A percentile compares a stretch with the other conserved stretches of the same genome.
phyloP scores from a whole-genome alignment of 2,797 vertebrate genomes.

The Chaetodon trifasciatus region DNA sequence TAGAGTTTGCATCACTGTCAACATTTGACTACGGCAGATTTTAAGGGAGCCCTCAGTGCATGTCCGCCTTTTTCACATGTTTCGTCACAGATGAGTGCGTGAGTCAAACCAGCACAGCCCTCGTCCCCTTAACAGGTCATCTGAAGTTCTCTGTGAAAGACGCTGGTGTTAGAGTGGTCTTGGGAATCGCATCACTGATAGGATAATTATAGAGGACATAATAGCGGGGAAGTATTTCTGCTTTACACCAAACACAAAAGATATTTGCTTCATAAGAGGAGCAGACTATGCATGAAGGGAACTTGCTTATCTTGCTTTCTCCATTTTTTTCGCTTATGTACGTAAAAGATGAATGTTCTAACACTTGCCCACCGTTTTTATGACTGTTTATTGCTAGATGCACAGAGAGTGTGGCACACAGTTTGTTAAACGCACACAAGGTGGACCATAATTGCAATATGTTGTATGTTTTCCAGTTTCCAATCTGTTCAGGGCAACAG shows the following conservation, averaged over 20 bases:
- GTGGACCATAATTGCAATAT: slow-evolving; percentile 28
- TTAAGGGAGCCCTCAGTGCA: background rate
- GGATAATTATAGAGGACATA: slow-evolving; percentile 47
- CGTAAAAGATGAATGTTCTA: slow-evolving; percentile 24
- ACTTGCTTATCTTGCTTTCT: slow-evolving; percentile 42
- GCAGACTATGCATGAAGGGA: slow-evolving; percentile 11
- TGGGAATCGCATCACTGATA: slow-evolving; percentile 41
- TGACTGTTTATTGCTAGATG: slow-evolving; percentile 4
- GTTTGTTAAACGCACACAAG: slow-evolving; percentile 43
- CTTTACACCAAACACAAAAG: background rate
- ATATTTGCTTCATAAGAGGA: slow-evolving; percentile 34
- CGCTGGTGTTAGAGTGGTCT: slow-evolving; percentile 37
- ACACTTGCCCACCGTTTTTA: slow-evolving; percentile 13
- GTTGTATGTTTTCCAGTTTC: slow-evolving; percentile 34
- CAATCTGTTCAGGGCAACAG: slow-evolving; percentile 19
- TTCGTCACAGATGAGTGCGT: slow-evolving; percentile 27
- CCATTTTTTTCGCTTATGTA: slow-evolving; percentile 34
- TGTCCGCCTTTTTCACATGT: background rate
- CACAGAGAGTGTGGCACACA: background rate
- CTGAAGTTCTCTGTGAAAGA: slow-evolving; percentile 42
- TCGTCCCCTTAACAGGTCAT: slow-evolving; percentile 32
- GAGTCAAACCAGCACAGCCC: slow-evolving; percentile 17
- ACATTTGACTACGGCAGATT: slow-evolving; percentile 6
- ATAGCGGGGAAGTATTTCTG: slow-evolving; percentile 21
- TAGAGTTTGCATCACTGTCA: slow-evolving; percentile 30